Base-by-base conservation (phyloP, 1,140 invertebrate genomes). In the Carposina sasakii region DNA sequence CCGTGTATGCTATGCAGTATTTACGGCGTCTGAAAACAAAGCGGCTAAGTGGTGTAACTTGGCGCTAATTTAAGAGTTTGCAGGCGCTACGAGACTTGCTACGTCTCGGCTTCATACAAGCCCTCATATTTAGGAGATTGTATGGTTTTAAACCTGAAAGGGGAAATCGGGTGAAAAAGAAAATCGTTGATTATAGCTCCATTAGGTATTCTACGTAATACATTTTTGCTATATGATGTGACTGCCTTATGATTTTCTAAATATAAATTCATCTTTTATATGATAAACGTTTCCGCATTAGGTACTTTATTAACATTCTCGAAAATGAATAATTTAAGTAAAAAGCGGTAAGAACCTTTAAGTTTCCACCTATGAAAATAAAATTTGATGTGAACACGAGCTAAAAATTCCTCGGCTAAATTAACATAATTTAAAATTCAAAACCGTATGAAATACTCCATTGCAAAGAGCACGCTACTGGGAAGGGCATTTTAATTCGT, bases 1-100 rank as follows among this genome's bases (percentile, higher is more conserved):
- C n/a, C n/a, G n/a, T n/a, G n/a, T n/a, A n/a, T n/a, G n/a, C 67
- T 62, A 66, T 70, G 57, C 52, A 73, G 71, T 76, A 79, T 79
- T 75, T 79, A 79, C 70, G 60, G 65, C 61, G 67, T 71, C 65
- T 71, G 66, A 70, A 76, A 76, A 76, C 73, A 76, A 79, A 76
- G 71, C 70, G 76, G 66, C 66, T 72, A 76, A 76, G 70, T 73
- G 66, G 66, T 65, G 65, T 75, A 76, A 77, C 66, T 81, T 76
- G 67, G 68, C 60, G 69, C 70, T 81, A 81, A 81, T 81, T 78
- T 76, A 76, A 81, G 74, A 78, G 73, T 73, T 72, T 52, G 63
- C 58, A 52, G 57, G 48, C 53, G 54, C 58, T 54, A 54, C 57
- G 47, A 51, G 56, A 75, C 68, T 79, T 72, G 67, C 54, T 53